phyloP scores from a whole-genome alignment of 2,888 invertebrate species.

The Tuta absoluta region DNA sequence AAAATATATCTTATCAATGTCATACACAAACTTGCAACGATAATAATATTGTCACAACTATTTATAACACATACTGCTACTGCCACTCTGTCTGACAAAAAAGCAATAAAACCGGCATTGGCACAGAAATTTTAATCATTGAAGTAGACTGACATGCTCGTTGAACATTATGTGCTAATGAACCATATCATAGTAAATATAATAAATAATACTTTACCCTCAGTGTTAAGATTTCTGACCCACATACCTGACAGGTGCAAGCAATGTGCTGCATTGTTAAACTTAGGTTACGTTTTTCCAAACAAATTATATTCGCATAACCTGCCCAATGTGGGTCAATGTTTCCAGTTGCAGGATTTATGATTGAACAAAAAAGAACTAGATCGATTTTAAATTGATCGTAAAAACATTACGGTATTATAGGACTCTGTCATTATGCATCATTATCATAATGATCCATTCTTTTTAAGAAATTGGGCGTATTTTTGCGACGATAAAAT shows the following conservation, averaged over 20 bases:
- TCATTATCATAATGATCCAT: constrained; percentile 61
- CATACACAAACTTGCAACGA: constrained; percentile 7
- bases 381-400: constrained; percentile 37
- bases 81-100: constrained; percentile 1
- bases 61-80: constrained; percentile 3
- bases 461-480: constrained; percentile 52
- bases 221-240: constrained; percentile 38
- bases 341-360: constrained; percentile 19
- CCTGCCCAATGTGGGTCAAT: constrained; percentile 23
- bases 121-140: constrained; percentile 22
- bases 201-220: constrained; percentile 22
- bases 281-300: constrained; percentile 31
- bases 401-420: constrained; percentile 38
- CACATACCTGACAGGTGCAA: constrained; percentile 46
- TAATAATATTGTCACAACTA: constrained; percentile 11
- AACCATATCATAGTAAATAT: constrained; percentile 31
- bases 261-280: constrained; percentile 40
- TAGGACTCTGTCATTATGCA: constrained; percentile 50
- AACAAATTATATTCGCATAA: constrained; percentile 27
- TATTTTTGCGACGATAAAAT: constrained; percentile 44
- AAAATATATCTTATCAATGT: constrained; percentile 9
- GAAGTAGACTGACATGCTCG: constrained; percentile 18
- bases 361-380: constrained; percentile 31
- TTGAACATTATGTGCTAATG: constrained; percentile 35
- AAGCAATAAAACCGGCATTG: constrained; percentile 21